phyloP scores from a whole-genome alignment of 1,140 invertebrate species.

The Anastrepha obliqua region DNA sequence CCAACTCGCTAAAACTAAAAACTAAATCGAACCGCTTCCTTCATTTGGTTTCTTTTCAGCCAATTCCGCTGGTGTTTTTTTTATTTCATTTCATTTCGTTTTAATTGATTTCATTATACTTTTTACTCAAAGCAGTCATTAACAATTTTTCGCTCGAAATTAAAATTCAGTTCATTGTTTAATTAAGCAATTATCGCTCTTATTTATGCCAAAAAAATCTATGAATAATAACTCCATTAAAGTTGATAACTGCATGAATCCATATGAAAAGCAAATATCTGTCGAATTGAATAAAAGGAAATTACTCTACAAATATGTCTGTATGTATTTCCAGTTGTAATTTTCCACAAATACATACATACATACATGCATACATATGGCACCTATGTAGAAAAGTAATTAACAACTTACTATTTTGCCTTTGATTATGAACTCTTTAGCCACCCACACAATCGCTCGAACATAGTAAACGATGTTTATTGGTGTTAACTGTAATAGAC shows the following conservation, averaged over 20 bases:
- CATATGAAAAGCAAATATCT: neutral
- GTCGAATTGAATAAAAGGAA: neutral
- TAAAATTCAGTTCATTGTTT: neutral
- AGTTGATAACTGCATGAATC: neutral
- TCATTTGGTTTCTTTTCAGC: no score
- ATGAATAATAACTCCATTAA: neutral
- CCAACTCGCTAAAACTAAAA: no score
- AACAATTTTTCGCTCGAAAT: neutral
- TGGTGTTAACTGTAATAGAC: neutral
- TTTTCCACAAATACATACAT: neutral
- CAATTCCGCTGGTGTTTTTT: no score
- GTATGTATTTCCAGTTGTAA: neutral
- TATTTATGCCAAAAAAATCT: neutral
- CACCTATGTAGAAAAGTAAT: neutral
- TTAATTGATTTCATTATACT: neutral
- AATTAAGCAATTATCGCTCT: slow-evolving; percentile 1
- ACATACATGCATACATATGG: no score
- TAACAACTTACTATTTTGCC: slow-evolving; percentile 7
- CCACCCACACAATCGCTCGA: neutral
- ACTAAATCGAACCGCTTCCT: no score
- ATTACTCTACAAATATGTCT: neutral
- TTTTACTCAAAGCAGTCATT: neutral
- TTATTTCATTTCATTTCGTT: neutral
- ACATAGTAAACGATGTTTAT: neutral
- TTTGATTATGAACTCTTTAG: neutral